Conservation (phyloP, 2,888 invertebrate genomes). For the Eupithecia pulchellata region DNA sequence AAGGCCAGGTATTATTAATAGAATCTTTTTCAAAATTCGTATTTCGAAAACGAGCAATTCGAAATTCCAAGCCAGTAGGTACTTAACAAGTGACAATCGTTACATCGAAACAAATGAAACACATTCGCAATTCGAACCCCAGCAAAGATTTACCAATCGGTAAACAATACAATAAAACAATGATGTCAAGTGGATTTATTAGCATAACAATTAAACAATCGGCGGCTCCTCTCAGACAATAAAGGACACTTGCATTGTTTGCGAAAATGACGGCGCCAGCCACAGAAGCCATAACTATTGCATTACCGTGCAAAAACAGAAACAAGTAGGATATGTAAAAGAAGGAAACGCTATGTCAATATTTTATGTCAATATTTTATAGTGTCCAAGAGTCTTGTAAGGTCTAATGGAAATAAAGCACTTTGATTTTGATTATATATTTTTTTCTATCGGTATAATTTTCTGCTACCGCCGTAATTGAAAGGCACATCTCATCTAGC, state of each 20-base stretch:
- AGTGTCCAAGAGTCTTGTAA: too few relatives aligned
- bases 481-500: too few relatives aligned
- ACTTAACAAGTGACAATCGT: slow-evolving; percentile 1
- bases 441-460: too few relatives aligned
- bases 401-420: too few relatives aligned
- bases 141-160: slow-evolving; percentile 24
- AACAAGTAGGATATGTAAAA: not conserved
- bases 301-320: slow-evolving; percentile 1
- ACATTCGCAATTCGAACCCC: not conserved
- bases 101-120: not conserved
- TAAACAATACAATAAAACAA: slow-evolving; percentile 44
- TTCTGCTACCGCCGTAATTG: too few relatives aligned
- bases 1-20: not conserved
- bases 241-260: slow-evolving; percentile 75
- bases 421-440: too few relatives aligned
- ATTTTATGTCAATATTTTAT: too few relatives aligned
- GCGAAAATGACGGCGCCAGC: slow-evolving; percentile 65
- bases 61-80: not conserved
- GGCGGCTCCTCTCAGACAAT: slow-evolving; percentile 60
- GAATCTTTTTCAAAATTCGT: not conserved
- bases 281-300: slow-evolving; percentile 29
- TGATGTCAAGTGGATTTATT: slow-evolving; percentile 52
- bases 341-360: not conserved
- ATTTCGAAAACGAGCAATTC: not conserved
- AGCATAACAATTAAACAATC: slow-evolving; percentile 75